These are phyloP conservation scores for Petrocephalus microphthalmus DNA, from an alignment of 2,113 vertebrate genomes.

Conservation along the genomic window DNA sequence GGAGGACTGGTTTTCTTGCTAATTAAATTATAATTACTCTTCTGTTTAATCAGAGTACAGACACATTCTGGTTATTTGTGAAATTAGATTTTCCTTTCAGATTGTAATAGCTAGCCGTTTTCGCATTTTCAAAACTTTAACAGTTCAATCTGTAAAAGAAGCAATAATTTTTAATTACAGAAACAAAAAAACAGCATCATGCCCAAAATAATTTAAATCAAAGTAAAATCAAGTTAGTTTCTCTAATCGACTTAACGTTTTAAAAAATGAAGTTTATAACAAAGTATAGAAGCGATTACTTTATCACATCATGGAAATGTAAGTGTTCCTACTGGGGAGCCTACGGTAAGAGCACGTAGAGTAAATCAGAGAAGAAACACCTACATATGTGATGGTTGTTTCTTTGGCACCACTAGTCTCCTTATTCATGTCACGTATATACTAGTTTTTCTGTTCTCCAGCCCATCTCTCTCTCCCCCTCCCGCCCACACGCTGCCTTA, in stretches of 20 bases:
- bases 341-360: not conserved
- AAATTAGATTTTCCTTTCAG: not conserved
- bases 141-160: not conserved
- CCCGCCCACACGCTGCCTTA: not conserved
- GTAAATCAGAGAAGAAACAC: not conserved
- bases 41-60: not conserved
- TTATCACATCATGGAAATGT: not conserved
- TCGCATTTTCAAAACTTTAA: not conserved
- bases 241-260: not conserved
- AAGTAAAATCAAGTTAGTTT: not conserved
- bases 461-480: not conserved
- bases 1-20: not conserved
- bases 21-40: not conserved
- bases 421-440: not conserved
- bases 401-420: not conserved
- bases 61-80: not conserved
- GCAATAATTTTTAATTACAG: not conserved
- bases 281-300: not conserved
- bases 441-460: conserved; percentile 28
- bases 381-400: not conserved
- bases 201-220: not conserved
- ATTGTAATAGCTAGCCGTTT: not conserved
- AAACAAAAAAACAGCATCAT: not conserved
- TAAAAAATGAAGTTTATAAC: not conserved
- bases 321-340: not conserved